phyloP scores from a whole-genome alignment of 1,140 invertebrate species.

The Dendroctonus ponderosae region DNA sequence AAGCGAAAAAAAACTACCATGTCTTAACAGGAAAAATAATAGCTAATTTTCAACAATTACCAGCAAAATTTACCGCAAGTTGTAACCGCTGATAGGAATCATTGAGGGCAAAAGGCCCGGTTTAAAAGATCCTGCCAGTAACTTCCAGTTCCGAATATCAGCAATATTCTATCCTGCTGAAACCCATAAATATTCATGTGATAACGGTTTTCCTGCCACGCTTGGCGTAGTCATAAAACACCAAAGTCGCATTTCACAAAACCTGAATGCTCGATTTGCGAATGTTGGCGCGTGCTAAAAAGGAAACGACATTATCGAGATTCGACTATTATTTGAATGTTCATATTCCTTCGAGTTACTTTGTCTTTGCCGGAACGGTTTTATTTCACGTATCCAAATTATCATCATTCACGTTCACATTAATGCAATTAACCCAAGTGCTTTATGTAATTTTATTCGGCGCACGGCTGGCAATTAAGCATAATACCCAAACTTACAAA shows the following conservation, averaged over 20 bases:
- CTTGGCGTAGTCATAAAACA: constrained; percentile 25
- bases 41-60: too few relatives aligned
- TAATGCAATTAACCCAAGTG: not conserved
- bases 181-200: constrained; percentile 26
- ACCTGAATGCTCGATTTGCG: constrained; percentile 23
- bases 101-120: too few relatives aligned
- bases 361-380: too few relatives aligned
- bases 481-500: constrained; percentile 8
- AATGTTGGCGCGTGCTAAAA: constrained; percentile 22
- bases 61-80: too few relatives aligned
- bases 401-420: too few relatives aligned
- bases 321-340: not conserved
- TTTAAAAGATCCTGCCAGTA: too few relatives aligned
- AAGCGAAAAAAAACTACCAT: too few relatives aligned
- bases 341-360: too few relatives aligned
- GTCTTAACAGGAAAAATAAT: too few relatives aligned
- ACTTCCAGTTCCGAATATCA: constrained; percentile 8
- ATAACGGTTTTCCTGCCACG: constrained; percentile 20
- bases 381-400: too few relatives aligned
- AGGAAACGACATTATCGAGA: not conserved
- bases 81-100: too few relatives aligned
- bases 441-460: not conserved
- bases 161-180: constrained; percentile 18
- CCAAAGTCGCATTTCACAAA: constrained; percentile 27
- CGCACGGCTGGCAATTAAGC: not conserved